phyloP scores from a whole-genome alignment of 2,113 vertebrate genomes.

The Campylomormyrus numenius region DNA sequence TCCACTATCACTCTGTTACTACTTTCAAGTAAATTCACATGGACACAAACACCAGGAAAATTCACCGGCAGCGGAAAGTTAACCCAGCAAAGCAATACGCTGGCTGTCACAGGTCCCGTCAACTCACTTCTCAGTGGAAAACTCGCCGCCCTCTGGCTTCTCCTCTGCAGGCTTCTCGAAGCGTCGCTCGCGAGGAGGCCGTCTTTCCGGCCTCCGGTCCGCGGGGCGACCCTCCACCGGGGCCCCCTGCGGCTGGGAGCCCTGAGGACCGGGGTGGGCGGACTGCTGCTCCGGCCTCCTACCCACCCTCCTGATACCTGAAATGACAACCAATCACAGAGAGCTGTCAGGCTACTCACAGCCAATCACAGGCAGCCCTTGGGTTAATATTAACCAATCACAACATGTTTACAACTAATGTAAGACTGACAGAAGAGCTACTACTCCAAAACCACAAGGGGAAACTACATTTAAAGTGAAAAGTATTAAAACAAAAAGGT shows the following conservation, averaged over 20 bases:
- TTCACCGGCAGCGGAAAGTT: neutral
- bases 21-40: neutral
- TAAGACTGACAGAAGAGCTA: neutral
- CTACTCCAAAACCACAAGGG: neutral
- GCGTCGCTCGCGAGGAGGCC: slow-evolving; percentile 70
- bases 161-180: slow-evolving; percentile 75
- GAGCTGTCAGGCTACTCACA: neutral
- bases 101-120: neutral
- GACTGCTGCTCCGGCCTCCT: slow-evolving; percentile 69
- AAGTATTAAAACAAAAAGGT: neutral
- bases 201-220: slow-evolving; percentile 66
- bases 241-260: slow-evolving; percentile 28
- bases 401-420: neutral
- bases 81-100: neutral
- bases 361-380: neutral
- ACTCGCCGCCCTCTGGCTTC: slow-evolving; percentile 72
- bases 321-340: slow-evolving; percentile 27
- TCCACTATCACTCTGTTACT: neutral
- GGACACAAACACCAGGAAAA: neutral
- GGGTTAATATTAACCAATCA: neutral
- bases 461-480: neutral
- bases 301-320: slow-evolving; percentile 75
- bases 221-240: slow-evolving; percentile 69
- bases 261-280: slow-evolving; percentile 6
- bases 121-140: slow-evolving; percentile 71